Evolutionary conservation across 2,113 vertebrate genomes (phyloP).

Genomic region (Chamaea fasciata): DNA sequence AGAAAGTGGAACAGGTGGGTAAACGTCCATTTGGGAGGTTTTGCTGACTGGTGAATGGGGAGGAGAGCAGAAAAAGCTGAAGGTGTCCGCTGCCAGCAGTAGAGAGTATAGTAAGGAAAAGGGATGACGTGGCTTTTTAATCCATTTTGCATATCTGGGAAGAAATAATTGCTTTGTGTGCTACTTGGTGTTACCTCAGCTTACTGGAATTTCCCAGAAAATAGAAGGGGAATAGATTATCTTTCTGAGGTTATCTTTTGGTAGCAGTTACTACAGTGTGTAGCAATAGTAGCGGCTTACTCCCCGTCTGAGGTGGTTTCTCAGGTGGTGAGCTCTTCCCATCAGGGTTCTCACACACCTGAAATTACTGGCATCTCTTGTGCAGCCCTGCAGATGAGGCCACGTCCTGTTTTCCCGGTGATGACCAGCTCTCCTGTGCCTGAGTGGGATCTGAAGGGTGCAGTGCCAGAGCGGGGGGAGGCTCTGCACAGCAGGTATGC

Average conservation of each 20-base stretch:
- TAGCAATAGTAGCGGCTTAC: background rate
- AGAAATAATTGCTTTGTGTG: background rate
- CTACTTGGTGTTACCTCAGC: background rate
- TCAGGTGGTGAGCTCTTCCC: background rate
- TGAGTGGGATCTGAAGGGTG: background rate
- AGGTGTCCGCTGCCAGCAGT: background rate
- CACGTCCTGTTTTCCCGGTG: background rate
- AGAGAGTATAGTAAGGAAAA: background rate
- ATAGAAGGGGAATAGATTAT: background rate
- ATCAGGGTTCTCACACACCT: background rate
- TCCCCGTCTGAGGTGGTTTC: background rate
- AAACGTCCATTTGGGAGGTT: background rate
- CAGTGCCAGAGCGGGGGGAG: background rate
- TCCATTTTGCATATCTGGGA: background rate
- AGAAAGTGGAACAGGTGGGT: slow-evolving; percentile 39
- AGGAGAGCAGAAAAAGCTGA: background rate
- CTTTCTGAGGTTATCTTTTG: background rate
- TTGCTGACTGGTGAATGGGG: background rate
- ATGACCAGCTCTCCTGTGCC: background rate
- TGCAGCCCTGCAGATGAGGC: background rate
- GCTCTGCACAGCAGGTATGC: slow-evolving; percentile 16
- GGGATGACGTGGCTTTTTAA: slow-evolving; percentile 31
- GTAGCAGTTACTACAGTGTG: background rate
- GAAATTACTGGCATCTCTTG: background rate
- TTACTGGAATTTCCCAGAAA: background rate